Base-by-base conservation (phyloP, 1,140 invertebrate genomes). In the Lasioglossum albipes region DNA sequence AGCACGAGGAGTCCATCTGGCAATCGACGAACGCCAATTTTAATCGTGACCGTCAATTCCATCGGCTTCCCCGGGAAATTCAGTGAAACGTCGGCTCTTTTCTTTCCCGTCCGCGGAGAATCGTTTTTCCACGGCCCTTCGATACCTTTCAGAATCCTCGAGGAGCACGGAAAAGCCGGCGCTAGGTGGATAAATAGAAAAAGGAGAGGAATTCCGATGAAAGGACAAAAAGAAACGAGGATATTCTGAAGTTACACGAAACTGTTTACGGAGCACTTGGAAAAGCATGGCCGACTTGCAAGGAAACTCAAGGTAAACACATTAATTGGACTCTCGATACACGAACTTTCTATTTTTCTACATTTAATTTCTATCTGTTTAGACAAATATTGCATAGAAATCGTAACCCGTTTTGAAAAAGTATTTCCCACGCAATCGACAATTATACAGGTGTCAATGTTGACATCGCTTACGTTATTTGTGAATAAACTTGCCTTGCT, bases 251-350 rank as follows among this genome's bases (percentile, higher is more conserved):
- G 79, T 90, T 97, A 2, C 95, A 97, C 85, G 96, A 97, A 92
- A 94, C 95, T 6, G 95, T 96, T 49, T 97, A 97, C 90, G 96
- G 96, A 88, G 94, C 96, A 9, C 93, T 98, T 41, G 97, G 96
- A 7, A 97, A 97, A 91, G 96, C 97, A 5, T 98, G 97, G 97
- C 97, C 97, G 9, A 94, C 94, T 65, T 95, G 95, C 76, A 93
- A 94, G 27, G 91, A 94, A 67, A 97, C 96, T 49, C 97, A 97
- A 94, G 95, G 96, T 96, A 65, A 66, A 49, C 52, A 36, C 4
- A 0, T 75, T 18, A 27, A 16, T n/a, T 22, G 57, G 42, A 9
- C 45, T 71, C 42, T 71, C 42, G 65, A 20, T 52, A 52, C 52
- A 45, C 27, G 18, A 36, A 7, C n/a, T 71, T 49, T 61, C 4